Evolutionary conservation across 92 coral and sea anemone genomes (phyloP), one percentile per base, ranked within the genome.

Genomic region (Siderastrea siderea): DNA sequence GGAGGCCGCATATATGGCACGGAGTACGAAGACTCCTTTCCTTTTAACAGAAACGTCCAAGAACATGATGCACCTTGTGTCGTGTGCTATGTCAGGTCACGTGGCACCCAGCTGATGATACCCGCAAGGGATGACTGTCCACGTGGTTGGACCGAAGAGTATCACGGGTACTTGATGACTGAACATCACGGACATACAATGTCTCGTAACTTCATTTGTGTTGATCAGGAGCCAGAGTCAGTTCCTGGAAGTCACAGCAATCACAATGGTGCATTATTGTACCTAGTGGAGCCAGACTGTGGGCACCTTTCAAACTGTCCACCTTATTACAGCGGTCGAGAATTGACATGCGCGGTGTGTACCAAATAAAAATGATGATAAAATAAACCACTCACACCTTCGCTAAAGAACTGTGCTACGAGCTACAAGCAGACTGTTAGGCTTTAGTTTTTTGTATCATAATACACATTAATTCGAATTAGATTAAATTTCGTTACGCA

Each of bases 101-200:
- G 96, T 57, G 87, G 80, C 38, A 19, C 94, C 1, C 84, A 84
- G 86, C 48, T 91, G 54, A 91, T 91, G 94, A 80, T 93, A 12
- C 92, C 96, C 66, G 96, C 92, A 17, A 87, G 90, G 69, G 82
- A 89, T 78, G 92, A 87, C 44, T 94, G 97, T 77, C 93, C 97
- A 11, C 9, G 87, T 59, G 97, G 92, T 48, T 94, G 97, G 97
- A 86, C 85, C 89, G 19, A 86, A 46, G 97, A 94, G 78, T 92
- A 94, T 82, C 80, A 83, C 68, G 97, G 97, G 13, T 94, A 94
- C 90, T 80, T 94, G 77, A 94, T 94, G 95, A 55, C 95, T 8
- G 93, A 15, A 6, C 82, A 90, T 53, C 44, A 92, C 69, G 54
- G n/a, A 48, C 95, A 94, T 77, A 7, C 55, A 13, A 80, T 66